These are phyloP conservation scores for Neodiprion virginianus DNA, from an alignment of 1,140 invertebrate species.

Conservation along the genomic window DNA sequence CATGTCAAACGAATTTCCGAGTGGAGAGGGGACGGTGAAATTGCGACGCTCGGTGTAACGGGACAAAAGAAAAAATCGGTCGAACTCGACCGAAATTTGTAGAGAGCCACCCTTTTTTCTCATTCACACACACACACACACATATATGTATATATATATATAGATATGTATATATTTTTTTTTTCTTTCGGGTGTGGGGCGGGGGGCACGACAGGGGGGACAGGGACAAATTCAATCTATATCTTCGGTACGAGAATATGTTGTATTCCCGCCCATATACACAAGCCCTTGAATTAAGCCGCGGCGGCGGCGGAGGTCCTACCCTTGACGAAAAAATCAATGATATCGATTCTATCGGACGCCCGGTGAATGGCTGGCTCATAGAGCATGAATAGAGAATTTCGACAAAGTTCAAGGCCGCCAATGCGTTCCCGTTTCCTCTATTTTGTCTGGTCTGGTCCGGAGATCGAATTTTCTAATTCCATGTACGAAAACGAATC, in stretches of 20 bases:
- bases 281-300: slow-evolving; percentile 5
- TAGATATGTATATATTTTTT: too few species aligned
- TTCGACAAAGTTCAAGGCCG: slow-evolving; percentile 46
- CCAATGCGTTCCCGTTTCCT: background rate
- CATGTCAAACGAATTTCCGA: too few species aligned
- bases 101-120: background rate
- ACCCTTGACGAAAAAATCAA: slow-evolving; percentile 41
- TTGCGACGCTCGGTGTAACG: too few species aligned
- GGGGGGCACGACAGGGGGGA: too few species aligned
- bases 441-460: too few species aligned
- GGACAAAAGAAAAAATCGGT: background rate
- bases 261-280: slow-evolving; percentile 1
- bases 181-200: background rate
- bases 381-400: slow-evolving; percentile 3
- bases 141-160: too few species aligned
- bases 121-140: too few species aligned
- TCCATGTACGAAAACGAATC: too few species aligned
- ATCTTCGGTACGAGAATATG: background rate
- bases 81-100: background rate
- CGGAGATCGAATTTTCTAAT: too few species aligned
- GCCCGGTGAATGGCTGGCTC: background rate
- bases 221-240: slow-evolving; percentile 14
- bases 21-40: too few species aligned
- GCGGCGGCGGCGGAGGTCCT: background rate
- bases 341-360: slow-evolving; percentile 42